Evolutionary conservation across 1,140 invertebrate species (phyloP), one percentile per base, ranked within the genome.

Genomic region (Centruroides vittatus): DNA sequence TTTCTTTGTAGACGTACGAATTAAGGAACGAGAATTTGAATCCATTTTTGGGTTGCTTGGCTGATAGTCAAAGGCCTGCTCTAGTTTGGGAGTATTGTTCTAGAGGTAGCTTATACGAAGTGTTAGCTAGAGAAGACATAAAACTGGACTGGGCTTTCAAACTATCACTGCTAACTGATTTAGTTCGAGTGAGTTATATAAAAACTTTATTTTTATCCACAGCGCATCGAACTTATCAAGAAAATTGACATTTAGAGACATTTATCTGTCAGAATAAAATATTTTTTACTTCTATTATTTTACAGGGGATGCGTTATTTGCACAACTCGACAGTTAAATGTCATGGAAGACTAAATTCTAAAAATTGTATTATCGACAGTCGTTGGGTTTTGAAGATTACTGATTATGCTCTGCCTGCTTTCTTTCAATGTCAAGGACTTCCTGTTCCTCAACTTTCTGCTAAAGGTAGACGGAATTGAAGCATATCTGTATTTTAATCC

Each of bases 331-430:
- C 80, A 67, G 78, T 96, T 73, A 80, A 82, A 68, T 88, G 81
- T 75, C 94, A 98, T 78, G 94, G 94, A 67, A 97, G 96, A 81
- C 82, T 98, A 66, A 97, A 95, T 76, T 93, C 91, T 61, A 92
- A 90, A 65, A 97, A 97, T 79, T 81, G 79, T 66, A 85, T 95
- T 61, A 89, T 95, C 52, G 94, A 91, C 58, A 90, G 88, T 65
- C 82, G 93, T 55, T 98, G 92, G 92, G 89, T 95, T 74, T 80
- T 97, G 23, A 84, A 93, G 80, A 84, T 98, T 34, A 86, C 90
- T 11, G 92, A 94, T 78, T 98, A 94, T 78, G 93, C 93, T 58
- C 79, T 97, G 35, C 84, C 89, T 66, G 87, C 93, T 70, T 80
- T 97, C 70, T 80, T 67, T 23, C 11, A 57, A 13, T 12, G 10